A percentile compares a stretch with the other conserved stretches of the same genome.
phyloP scores from a whole-genome alignment of 2,797 vertebrate species.

The Tenualosa ilisha region DNA sequence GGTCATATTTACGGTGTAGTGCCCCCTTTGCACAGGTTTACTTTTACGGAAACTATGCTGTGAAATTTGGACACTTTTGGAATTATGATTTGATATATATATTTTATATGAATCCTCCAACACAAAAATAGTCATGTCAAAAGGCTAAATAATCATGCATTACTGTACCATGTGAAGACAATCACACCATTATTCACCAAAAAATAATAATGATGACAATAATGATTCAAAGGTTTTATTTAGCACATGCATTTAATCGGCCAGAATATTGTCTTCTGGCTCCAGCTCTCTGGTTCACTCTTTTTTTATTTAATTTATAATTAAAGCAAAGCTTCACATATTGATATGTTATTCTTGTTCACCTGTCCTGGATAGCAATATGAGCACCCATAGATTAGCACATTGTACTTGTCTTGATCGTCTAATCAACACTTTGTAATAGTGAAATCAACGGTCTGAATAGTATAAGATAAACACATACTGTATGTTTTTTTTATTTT shows the following conservation, averaged over 20 bases:
- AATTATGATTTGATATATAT: constrained; percentile 69
- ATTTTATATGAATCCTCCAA: constrained; percentile 58
- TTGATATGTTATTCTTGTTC: constrained; percentile 74
- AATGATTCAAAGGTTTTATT: constrained; percentile 11
- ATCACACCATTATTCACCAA: constrained; percentile 1
- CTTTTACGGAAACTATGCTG: constrained; percentile 78
- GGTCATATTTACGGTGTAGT: constrained; percentile 76
- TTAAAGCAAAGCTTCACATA: constrained; percentile 78
- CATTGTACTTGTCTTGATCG: constrained; percentile 73
- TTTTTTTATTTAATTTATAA: constrained; percentile 74
- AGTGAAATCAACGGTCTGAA: constrained; percentile 87
- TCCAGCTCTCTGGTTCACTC: constrained; percentile 46
- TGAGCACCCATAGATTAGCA: constrained; percentile 79
- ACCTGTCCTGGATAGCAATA: constrained; percentile 76
- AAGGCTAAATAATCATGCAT: background rate
- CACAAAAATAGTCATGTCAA: constrained; percentile 36
- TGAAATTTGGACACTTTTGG: constrained; percentile 82
- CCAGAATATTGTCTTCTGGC: constrained; percentile 41
- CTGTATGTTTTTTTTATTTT: constrained; percentile 76
- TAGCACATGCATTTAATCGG: constrained; percentile 22
- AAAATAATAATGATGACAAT: background rate
- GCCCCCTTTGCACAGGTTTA: constrained; percentile 83
- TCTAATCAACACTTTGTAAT: constrained; percentile 75
- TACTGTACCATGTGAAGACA: constrained; percentile 9
- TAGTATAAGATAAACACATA: constrained; percentile 89